Conservation (phyloP, 30 jellyfish, hydroid and myxozoan genomes). For the Phacellophora camtschatica region DNA sequence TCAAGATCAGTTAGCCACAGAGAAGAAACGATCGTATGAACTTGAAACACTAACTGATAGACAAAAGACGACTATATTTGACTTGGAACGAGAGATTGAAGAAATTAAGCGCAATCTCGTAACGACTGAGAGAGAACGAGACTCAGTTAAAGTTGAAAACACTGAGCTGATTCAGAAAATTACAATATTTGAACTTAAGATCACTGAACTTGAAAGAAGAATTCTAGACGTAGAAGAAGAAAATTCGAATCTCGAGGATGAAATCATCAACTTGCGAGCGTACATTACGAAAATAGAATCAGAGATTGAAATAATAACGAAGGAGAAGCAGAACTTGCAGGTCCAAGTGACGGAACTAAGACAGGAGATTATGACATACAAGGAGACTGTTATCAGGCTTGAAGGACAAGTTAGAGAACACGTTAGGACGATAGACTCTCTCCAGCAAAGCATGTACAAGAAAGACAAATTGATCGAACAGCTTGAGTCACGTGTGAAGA, state of each 20-base stretch:
- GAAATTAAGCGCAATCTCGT: conserved; percentile 73
- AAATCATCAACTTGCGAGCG: conserved; percentile 54
- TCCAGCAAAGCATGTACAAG: conserved; percentile 84
- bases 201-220: conserved; percentile 71
- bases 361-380: conserved; percentile 73
- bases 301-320: conserved; percentile 66
- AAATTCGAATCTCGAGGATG: conserved; percentile 82
- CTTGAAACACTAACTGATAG: conserved; percentile 73
- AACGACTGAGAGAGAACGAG: conserved; percentile 72
- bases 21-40: conserved; percentile 70
- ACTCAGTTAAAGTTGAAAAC: conserved; percentile 69
- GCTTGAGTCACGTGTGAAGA: conserved; percentile 49
- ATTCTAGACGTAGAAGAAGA: conserved; percentile 79
- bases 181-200: conserved; percentile 37
- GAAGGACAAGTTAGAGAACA: conserved; percentile 91
- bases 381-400: conserved; percentile 73
- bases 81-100: conserved; percentile 76
- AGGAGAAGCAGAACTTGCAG: conserved; percentile 62
- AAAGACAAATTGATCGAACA: conserved; percentile 87
- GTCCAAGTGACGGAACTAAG: conserved; percentile 67
- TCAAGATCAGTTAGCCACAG: conserved; percentile 76
- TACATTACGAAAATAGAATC: conserved; percentile 76
- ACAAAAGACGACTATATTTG: conserved; percentile 81
- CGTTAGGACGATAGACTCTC: conserved; percentile 82
- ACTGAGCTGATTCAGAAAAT: conserved; percentile 75